Base-by-base conservation (phyloP, 37 sponge, comb jelly and placozoan species). In the Haliclona indistincta region DNA sequence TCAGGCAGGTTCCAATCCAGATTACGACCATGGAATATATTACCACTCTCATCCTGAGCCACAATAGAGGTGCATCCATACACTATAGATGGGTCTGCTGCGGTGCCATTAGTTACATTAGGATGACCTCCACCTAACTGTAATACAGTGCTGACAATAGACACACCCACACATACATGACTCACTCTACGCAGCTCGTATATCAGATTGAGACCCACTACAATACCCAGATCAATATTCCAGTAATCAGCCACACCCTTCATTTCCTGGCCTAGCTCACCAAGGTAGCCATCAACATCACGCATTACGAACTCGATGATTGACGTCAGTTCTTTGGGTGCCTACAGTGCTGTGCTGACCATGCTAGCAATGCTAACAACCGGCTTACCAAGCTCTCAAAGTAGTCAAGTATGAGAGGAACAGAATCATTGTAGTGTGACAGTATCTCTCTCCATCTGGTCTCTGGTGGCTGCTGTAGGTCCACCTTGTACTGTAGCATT, bases 1-100 rank as follows among this genome's bases (percentile, higher is more conserved):
- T 89, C 74, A 32, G 90, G 90, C 3, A 89, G 38, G 43, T 84
- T 80, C 90, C 90, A 89, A 71, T 89, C 90, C 47, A 89, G 44
- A 62, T 89, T 89, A 42, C 90, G 45, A 23, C 90, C 90, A 67
- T 89, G 90, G 38, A 61, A 63, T 1, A 83, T 34, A 25, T 34
- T 42, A 0, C 80, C 83, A 17, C 29, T 49, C 29, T 35, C 15
- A 45, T 76, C 73, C 38, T 83, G 84, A 8, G 84, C 84, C 8
- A 88, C 89, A 43, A 88, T 88, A 0, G 89, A 88, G 23, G 89
- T 88, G 38, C 89, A 88, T 0, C 7, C 36, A 26, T 17, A 13
- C 41, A 67, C 68, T 47, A 4, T 6, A n/a, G 70, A 63, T 38
- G 63, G 42, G 44, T 62, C 56, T 4, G 75, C 38, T 4, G 38